Evolutionary conservation across 2,888 invertebrate species (phyloP), one percentile per base, ranked within the genome.

Genomic region (Dendrolimus houi): DNA sequence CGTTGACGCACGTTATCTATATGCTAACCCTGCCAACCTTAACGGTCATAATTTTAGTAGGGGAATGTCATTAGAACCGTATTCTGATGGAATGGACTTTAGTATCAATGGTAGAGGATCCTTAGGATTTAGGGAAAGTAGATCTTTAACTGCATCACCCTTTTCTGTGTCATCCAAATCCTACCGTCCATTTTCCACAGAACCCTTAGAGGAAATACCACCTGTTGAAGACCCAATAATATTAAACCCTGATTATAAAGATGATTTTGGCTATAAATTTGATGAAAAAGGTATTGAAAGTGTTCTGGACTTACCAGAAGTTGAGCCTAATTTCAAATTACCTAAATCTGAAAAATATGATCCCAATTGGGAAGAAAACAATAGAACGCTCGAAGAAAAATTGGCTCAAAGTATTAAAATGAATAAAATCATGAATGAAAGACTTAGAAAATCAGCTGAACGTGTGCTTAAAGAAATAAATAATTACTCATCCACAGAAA

Each of bases 311-410:
- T 57, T 57, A 7, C 47, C 47, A 14, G 17, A 41, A 17, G 54
- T 65, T 8, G 70, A 75, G 56, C 74, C 71, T 9, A 83, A 67
- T 57, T 88, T 78, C 61, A 89, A 87, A 55, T 63, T 89, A 6
- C 88, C 87, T 0, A 74, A 88, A 42, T 87, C 87, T 0, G 74
- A 79, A 41, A 80, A 87, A 53, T 88, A 87, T 60, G 85, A 87
- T 56, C 86, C 87, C 1, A 75, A 84, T 59, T 60, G 68, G 71
- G 62, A 65, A 64, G 52, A 60, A 67, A 42, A 59, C 59, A 56
- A 63, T 68, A 57, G 61, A 60, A 56, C 12, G 47, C 47, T 47
- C 3, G 47, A 47, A 8, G 47, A 47, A 12, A 47, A 47, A 47
- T 47, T 47, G 54, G 52, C 17, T 9, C 52, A 52, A n/a, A 53